Conservation (phyloP, 1,140 invertebrate genomes). For the Drosophila quadrilineata region DNA sequence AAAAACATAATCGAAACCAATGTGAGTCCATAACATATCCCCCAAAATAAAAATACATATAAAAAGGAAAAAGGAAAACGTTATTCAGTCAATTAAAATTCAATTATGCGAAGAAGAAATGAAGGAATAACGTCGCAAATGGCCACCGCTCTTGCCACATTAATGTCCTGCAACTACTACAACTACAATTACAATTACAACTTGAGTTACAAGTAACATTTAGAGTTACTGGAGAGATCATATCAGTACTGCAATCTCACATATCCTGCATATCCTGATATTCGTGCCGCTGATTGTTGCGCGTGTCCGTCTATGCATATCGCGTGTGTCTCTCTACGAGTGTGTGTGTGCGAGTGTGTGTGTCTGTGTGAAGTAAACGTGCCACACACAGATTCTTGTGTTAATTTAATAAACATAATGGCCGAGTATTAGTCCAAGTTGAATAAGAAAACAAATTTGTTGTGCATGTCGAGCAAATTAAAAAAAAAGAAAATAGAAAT, state of each 20-base stretch:
- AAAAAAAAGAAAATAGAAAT: constrained; percentile 10
- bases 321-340: constrained; percentile 44
- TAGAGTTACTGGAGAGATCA: constrained; percentile 11
- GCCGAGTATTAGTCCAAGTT: constrained; percentile 33
- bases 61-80: background rate
- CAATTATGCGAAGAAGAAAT: constrained; percentile 71
- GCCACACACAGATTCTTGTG: constrained; percentile 29
- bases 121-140: constrained; percentile 72
- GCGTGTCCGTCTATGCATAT: constrained; percentile 32
- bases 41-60: constrained; percentile 13
- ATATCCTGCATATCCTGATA: constrained; percentile 31
- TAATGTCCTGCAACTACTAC: constrained; percentile 8
- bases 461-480: constrained; percentile 31
- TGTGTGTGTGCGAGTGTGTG: no score
- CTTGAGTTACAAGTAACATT: background rate
- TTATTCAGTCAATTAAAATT: constrained; percentile 68
- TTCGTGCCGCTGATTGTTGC: constrained; percentile 42
- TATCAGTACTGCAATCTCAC: constrained; percentile 26
- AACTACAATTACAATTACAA: background rate
- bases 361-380: constrained; percentile 23
- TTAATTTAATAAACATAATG: constrained; percentile 41
- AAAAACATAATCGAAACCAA: no score
- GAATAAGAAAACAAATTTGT: no score
- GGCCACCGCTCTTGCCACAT: constrained; percentile 44
- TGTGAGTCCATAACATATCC: background rate